Base-by-base conservation (phyloP, 2,888 invertebrate species). In the Pardosa pseudoannulata region DNA sequence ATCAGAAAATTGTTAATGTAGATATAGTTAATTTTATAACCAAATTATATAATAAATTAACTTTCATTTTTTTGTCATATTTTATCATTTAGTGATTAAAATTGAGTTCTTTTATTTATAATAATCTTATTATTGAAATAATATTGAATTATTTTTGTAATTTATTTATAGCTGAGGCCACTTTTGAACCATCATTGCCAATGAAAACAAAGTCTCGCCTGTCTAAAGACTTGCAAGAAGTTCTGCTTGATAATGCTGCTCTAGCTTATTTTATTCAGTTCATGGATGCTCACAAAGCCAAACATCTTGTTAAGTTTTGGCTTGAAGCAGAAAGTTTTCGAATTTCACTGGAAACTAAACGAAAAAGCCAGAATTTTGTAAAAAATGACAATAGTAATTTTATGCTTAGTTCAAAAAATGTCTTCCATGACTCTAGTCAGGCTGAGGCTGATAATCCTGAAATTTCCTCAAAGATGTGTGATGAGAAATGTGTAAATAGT, bases 191-290 rank as follows among this genome's bases (percentile, higher is more conserved):
- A 41, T 68, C 78, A 16, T 65, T 82, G 56, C 85, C 79, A 29
- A 83, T 88, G 64, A 83, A 79, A 62, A 88, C 88, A 0, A 89
- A 89, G 65, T 92, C 92, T n/a, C 89, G 91, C 9, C 89, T 97
- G 75, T 95, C 96, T 3, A 94, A 96, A 92, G 95, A 94, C 74
- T 92, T 97, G 86, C 92, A 93, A 85, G 95, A 97, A 90, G 94
- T 96, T 89, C 93, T 98, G 19, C 92, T 93, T 31, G 96, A 96
- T 91, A 95, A 95, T 91, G 94, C 94, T 91, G 96, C 96, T 79
- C 92, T 97, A 31, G 94, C 95, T 68, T 96, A 96, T 92, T 96
- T 97, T 91, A 94, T 96, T 79, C 96, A 96, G 90, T 98, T 94
- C 91, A 94, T 98, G 94, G 96, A 97, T 90, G 93, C 94, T n/a